Percentiles rank a stretch among this genome's conserved stretches.
These are phyloP conservation scores for Dicrostonyx torquatus DNA, from an alignment of 2,797 vertebrate genomes.

Conservation along the genomic window DNA sequence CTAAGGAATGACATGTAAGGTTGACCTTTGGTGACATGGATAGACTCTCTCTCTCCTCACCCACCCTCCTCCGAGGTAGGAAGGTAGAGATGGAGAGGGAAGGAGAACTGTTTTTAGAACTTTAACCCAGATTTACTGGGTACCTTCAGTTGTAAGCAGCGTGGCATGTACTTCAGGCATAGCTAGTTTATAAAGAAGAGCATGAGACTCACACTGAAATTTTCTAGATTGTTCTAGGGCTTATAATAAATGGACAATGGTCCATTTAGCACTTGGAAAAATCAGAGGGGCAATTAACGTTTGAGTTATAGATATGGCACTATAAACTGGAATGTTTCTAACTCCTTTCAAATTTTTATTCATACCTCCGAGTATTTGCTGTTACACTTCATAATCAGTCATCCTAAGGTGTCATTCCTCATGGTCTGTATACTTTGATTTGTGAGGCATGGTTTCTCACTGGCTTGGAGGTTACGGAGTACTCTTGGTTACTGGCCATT, in stretches of 20 bases:
- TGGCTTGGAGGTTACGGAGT: background rate
- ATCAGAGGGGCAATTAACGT: background rate
- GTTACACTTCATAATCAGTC: background rate
- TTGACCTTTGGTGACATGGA: background rate
- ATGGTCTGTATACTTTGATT: background rate
- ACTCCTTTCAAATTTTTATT: constrained; percentile 27
- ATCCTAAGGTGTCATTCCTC: background rate
- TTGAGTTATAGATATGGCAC: background rate
- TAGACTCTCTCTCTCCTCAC: too few species aligned
- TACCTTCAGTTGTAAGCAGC: background rate
- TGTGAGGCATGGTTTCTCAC: background rate
- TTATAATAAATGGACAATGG: background rate
- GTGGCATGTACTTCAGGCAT: background rate
- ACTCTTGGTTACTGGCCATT: background rate
- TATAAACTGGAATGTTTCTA: background rate
- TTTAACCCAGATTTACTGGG: background rate
- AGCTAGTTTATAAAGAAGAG: background rate
- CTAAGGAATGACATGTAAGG: background rate
- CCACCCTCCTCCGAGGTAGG: too few species aligned
- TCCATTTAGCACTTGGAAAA: background rate
- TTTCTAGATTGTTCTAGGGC: background rate
- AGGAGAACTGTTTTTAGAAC: background rate
- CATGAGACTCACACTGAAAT: background rate
- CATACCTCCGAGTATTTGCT: background rate
- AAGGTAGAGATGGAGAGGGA: background rate